Conservation (phyloP, 1,140 invertebrate species). For the Batillaria attramentaria region DNA sequence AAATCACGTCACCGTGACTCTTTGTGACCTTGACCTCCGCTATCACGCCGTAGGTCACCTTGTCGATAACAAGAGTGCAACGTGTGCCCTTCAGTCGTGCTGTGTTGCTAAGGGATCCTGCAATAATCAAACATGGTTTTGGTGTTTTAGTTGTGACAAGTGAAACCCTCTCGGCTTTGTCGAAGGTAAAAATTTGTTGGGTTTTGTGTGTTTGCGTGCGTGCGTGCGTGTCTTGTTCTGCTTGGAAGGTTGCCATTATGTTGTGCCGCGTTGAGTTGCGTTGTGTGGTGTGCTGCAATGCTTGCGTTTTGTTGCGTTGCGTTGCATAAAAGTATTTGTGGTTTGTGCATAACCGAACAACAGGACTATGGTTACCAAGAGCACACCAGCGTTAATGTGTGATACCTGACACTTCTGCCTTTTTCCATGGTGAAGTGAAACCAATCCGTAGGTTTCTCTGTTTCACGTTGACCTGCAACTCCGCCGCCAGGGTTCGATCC, state of each 20-base stretch:
- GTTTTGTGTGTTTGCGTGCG: background rate
- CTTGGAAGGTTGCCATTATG: too few relatives aligned
- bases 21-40: background rate
- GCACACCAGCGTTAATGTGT: too few relatives aligned
- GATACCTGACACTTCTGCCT: conserved; percentile 64
- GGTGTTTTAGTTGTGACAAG: too few relatives aligned
- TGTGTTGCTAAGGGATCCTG: conserved; percentile 16
- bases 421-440: conserved; percentile 68
- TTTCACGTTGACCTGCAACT: conserved; percentile 61
- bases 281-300: too few relatives aligned
- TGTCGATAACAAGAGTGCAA: background rate
- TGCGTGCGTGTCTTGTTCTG: conserved; percentile 5
- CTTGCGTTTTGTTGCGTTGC: too few relatives aligned
- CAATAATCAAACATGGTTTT: too few relatives aligned
- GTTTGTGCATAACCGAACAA: too few relatives aligned
- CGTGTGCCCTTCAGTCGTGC: background rate
- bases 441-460: conserved; percentile 57
- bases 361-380: too few relatives aligned
- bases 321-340: too few relatives aligned
- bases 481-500: conserved; percentile 67
- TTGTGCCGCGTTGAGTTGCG: too few relatives aligned
- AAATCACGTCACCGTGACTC: background rate
- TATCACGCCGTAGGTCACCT: background rate
- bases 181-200: too few relatives aligned
- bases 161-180: too few relatives aligned